Base-by-base conservation (phyloP, 1,140 invertebrate genomes). In the Maniola jurtina region DNA sequence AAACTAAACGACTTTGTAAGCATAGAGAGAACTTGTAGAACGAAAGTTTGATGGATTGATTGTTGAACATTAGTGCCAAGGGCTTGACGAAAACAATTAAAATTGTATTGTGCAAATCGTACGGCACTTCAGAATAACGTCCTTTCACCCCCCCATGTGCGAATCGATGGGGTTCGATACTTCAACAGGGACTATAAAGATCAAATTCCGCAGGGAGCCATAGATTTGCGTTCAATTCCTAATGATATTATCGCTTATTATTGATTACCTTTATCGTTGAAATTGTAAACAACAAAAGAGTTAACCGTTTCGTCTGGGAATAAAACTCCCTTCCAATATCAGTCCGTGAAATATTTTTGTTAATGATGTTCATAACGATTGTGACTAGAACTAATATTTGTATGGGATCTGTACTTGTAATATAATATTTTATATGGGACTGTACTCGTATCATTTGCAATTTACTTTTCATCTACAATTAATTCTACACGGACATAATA, bases 211-310 rank as follows among this genome's bases (percentile, higher is more conserved):
- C 77, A 70, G 81, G 84, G 83, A 75, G 64, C 71, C 72, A 70
- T 75, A 57, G 62, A 84, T 80, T 78, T 59, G 52, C 45, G 47
- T 76, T 81, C 68, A 70, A 80, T 78, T 73, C 47, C 71, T 89
- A 89, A 89, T 90, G 86, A 90, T 88, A 72, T 84, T 86, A 86
- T 86, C 79, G 83, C 54, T 77, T 70, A 75, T 77, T 78, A 79
- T 81, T 75, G 73, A 86, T 84, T 75, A 58, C 61, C 70, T 71
- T 73, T 74, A 59, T 61, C 57, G 71, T 61, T 68, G 72, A 68
- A 60, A 76, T 72, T 73, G 70, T 67, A 25, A 61, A 61, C 61
- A 75, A 83, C 72, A 83, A 87, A 78, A 81, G 84, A 86, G 73
- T 86, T 84, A 81, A 80, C 79, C 71, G 79, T 86, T 79, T n/a